Percentiles rank a stretch among this genome's conserved stretches.
These are phyloP conservation scores for Hartigia nigra DNA, from an alignment of 2,888 invertebrate species.

Conservation along the genomic window DNA sequence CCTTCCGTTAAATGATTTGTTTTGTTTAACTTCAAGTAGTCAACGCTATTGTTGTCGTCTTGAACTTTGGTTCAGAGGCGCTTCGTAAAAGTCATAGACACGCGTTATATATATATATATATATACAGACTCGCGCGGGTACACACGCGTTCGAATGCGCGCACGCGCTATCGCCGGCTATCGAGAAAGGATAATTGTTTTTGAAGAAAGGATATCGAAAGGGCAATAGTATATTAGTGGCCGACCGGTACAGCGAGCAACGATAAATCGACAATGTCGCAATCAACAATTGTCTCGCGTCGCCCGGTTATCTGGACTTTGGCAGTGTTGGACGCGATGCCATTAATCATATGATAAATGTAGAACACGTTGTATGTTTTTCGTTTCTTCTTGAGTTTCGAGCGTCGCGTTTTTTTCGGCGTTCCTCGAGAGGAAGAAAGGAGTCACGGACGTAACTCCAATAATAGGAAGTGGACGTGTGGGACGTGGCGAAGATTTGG, in stretches of 20 bases:
- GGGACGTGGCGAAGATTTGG: neutral
- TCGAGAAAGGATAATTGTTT: neutral
- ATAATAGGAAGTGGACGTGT: neutral
- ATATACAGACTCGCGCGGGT: neutral
- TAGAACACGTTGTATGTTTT: slow-evolving; percentile 50
- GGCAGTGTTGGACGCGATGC: slow-evolving; percentile 11
- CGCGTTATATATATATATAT: neutral
- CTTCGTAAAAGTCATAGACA: neutral
- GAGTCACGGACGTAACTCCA: neutral
- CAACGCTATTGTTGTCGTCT: neutral
- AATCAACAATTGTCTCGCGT: slow-evolving; percentile 12
- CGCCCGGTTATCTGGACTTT: slow-evolving; percentile 9
- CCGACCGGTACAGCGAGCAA: neutral
- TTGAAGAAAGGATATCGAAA: neutral
- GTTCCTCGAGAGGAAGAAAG: slow-evolving; percentile 8
- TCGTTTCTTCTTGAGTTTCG: slow-evolving; percentile 28
- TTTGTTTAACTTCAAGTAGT: neutral
- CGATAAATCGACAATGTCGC: slow-evolving; percentile 3
- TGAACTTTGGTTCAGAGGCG: neutral
- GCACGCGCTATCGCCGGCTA: neutral
- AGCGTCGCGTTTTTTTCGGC: slow-evolving; percentile 9
- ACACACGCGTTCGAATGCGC: neutral
- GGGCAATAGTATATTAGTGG: neutral
- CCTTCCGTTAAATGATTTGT: slow-evolving; percentile 1
- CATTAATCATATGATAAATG: slow-evolving; percentile 57